Base-by-base conservation (phyloP, 2,113 vertebrate genomes). In the Podarcis muralis region DNA sequence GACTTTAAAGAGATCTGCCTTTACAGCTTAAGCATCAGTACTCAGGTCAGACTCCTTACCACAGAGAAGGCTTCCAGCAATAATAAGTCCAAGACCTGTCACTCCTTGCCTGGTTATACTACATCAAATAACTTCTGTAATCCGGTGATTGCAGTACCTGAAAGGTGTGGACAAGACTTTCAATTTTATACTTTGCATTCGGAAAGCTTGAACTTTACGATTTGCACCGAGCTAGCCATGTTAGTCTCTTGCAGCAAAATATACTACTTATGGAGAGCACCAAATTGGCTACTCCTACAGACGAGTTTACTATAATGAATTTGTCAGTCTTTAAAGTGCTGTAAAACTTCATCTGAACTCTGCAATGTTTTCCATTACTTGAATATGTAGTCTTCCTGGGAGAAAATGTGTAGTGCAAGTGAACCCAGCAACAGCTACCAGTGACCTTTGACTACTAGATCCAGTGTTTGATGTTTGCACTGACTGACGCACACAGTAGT, bases 71-170 rank as follows among this genome's bases (percentile, higher is more conserved):
- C 68, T 84, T 57, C 68, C 20, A 84, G 83, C 68, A 72, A 57
- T 71, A 16, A 53, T 72, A 72, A 84, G 68, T 72, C 68, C 68
- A 84, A 85, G 27, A 35, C 83, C 48, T 84, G 6, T 74, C 48
- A 74, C 48, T 85, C 11, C 71, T 22, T 75, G 9, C 12, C 22
- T 75, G 53, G 25, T 85, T 75, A 85, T 75, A 75, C 22, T 15
- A 59, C 22, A 48, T 57, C 71, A 85, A 75, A 85, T 74, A 59
- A 48, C 83, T 85, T 59, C 69, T 74, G 48, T 85, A 85, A 85
- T 85, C 83, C 30, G 7, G 12, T 74, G 32, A 75, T 25, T 59
- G 48, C n/a, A 35, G 32, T 35, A 35, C 43, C n/a, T 57, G 25
- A 62, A 62, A 76, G 25, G 72, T 40, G 5, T 85, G 22, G n/a